Conservation (phyloP, 2,113 vertebrate species). For the Phrynosoma platyrhinos region DNA sequence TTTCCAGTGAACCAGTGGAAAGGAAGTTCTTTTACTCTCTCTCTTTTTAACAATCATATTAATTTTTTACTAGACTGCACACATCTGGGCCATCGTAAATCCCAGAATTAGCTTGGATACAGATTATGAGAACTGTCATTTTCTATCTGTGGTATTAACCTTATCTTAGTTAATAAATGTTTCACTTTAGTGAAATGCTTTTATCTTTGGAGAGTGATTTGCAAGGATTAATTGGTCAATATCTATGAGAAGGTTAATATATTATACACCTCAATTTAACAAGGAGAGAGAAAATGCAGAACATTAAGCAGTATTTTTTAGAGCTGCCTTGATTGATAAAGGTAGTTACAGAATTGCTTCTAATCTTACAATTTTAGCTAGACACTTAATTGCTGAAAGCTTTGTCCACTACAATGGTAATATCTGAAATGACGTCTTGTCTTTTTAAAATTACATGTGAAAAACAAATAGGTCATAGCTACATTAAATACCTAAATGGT, state of each 20-base stretch:
- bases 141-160: constrained; percentile 55
- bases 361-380: neutral
- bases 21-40: constrained; percentile 19
- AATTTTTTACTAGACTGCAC: constrained; percentile 51
- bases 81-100: constrained; percentile 36
- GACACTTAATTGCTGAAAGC: neutral
- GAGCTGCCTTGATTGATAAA: neutral
- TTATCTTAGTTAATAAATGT: constrained; percentile 57
- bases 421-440: neutral
- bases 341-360: neutral
- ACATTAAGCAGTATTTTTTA: constrained; percentile 58
- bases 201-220: constrained; percentile 60
- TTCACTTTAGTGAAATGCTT: constrained; percentile 51
- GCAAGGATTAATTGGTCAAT: constrained; percentile 70
- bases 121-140: constrained; percentile 44
- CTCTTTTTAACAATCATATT: constrained; percentile 41
- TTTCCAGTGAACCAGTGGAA: constrained; percentile 12
- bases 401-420: neutral
- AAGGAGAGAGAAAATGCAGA: constrained; percentile 39
- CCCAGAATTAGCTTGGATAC: constrained; percentile 46
- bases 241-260: constrained; percentile 61
- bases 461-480: neutral
- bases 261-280: constrained; percentile 57
- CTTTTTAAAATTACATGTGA: no score
- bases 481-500: neutral